Conservation (phyloP, 2,113 vertebrate species). For the Cynocephalus volans region DNA sequence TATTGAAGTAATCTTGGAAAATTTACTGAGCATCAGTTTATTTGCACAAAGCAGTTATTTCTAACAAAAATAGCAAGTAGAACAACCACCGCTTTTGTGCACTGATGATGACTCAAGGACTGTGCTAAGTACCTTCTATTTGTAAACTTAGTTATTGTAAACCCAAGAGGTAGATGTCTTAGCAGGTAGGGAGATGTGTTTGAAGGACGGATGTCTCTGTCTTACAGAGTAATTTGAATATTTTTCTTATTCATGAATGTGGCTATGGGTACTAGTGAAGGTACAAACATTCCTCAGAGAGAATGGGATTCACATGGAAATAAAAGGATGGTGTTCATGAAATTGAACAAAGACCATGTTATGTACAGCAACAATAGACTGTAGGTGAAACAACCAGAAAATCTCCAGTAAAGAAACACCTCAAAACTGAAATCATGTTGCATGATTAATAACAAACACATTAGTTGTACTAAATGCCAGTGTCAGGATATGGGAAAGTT, state of each 20-base stretch:
- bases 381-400: no score
- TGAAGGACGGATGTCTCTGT: not conserved
- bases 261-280: not conserved
- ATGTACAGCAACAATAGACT: accelerated
- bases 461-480: not conserved
- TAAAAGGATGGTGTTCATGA: no score
- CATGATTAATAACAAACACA: not conserved
- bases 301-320: not conserved
- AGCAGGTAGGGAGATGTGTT: not conserved
- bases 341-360: not conserved
- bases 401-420: not conserved
- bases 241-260: not conserved
- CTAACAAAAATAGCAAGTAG: not conserved
- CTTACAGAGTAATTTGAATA: not conserved
- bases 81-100: not conserved
- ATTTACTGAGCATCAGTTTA: not conserved
- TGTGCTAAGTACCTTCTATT: not conserved
- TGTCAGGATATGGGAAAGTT: not conserved
- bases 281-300: not conserved
- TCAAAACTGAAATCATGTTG: not conserved
- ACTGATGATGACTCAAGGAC: no score
- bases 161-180: not conserved
- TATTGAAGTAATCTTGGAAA: not conserved
- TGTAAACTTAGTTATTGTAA: not conserved
- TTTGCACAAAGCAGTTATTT: not conserved